Percentiles rank a stretch among this genome's conserved stretches.
Evolutionary conservation across 92 coral and sea anemone species (phyloP).

Genomic region (Porites divaricata): DNA sequence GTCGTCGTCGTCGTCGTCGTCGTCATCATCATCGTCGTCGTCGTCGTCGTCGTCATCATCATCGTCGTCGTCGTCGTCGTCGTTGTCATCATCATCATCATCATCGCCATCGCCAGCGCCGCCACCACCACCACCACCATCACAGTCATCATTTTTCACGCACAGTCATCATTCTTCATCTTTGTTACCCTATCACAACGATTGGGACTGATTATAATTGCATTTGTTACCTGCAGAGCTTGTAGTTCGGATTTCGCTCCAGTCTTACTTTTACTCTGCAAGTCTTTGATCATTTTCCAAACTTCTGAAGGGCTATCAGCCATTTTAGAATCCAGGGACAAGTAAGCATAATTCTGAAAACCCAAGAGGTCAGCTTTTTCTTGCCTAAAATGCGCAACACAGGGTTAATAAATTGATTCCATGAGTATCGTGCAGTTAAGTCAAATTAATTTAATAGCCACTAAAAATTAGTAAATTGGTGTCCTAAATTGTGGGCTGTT

Average conservation of each 20-base stretch:
- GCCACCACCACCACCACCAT: no score
- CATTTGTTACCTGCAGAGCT: constrained; percentile 60
- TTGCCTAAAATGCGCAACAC: constrained; percentile 20
- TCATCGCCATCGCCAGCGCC: no score
- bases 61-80: no score
- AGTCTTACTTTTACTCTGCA: constrained; percentile 61
- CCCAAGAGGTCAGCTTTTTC: constrained; percentile 84
- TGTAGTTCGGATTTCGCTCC: constrained; percentile 78
- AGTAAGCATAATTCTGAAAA: constrained; percentile 72
- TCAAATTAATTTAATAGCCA: no score
- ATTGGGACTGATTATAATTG: not conserved
- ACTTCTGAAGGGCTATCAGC: constrained; percentile 81
- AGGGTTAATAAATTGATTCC: not conserved
- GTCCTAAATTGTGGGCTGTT: no score
- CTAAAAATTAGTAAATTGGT: no score
- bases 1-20: no score
- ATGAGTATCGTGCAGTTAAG: not conserved
- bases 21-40: no score
- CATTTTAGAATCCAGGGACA: constrained; percentile 90
- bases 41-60: no score
- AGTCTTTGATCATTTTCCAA: constrained; percentile 70
- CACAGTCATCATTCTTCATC: no score
- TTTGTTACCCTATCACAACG: not conserved
- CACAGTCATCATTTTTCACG: no score
- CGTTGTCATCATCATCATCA: no score